Conservation (phyloP, 2,113 vertebrate species). For the Eira barbara region DNA sequence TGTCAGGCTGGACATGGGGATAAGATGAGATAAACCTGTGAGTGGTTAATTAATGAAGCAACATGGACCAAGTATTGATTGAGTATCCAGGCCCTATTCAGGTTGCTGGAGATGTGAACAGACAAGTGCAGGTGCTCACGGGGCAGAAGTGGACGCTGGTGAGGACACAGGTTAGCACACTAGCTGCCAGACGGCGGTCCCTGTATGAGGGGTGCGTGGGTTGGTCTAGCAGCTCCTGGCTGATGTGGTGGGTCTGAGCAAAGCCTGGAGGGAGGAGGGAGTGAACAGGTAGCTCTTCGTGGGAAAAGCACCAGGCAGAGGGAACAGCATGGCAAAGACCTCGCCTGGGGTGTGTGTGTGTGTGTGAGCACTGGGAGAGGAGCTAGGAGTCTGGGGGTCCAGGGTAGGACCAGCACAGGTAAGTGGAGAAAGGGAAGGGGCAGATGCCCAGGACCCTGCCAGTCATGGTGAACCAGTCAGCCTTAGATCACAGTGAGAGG, state of each 20-base stretch:
- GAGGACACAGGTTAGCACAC: fast-evolving
- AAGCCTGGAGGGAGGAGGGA: neutral
- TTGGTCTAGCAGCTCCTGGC: neutral
- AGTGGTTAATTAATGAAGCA: no score
- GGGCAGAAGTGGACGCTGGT: neutral
- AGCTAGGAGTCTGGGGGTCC: neutral
- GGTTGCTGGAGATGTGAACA: neutral
- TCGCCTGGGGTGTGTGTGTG: neutral
- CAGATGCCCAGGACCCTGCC: neutral
- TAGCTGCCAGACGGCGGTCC: fast-evolving
- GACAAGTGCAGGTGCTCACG: neutral
- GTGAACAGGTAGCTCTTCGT: fast-evolving
- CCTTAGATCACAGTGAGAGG: neutral
- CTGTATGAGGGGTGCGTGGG: fast-evolving
- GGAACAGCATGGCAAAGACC: neutral
- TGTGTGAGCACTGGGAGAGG: neutral
- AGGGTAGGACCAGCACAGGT: neutral
- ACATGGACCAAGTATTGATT: no score
- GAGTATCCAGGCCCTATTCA: neutral
- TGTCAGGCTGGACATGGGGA: neutral
- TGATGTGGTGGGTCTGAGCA: neutral
- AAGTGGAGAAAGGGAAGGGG: neutral
- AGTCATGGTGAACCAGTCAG: neutral
- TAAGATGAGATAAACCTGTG: neutral
- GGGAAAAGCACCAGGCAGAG: no score